Base-by-base conservation (phyloP, 1,140 invertebrate species). In the Lethrus apterus region DNA sequence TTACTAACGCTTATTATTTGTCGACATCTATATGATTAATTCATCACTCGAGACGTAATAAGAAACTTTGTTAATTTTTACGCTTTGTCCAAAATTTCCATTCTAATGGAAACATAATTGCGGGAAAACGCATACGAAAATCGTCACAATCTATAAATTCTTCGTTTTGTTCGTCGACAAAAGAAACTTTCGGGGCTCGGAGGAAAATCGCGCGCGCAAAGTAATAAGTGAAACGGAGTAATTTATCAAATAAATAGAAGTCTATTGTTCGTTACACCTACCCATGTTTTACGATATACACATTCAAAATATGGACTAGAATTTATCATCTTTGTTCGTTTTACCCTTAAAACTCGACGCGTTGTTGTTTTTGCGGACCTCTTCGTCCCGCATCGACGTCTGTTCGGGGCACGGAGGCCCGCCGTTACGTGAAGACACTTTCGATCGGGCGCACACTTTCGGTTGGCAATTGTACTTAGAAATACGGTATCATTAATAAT, bases 231-330 rank as follows among this genome's bases (percentile, higher is more conserved):
- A 62, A 62, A 62, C 55, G 54, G 48, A 51, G 57, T 51, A 60
- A 63, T 63, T 63, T 63, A 63, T 63, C 60, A 63, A 63, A 63
- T 57, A 63, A 63, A 63, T 63, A 60, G 57, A 59, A 52, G 52
- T 35, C 58, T 53, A 63, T 63, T 63, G 60, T 63, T n/a, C n/a
- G n/a, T n/a, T 52, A 50, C 48, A 50, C 55, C 48, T 50, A 44
- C 34, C 24, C 32, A 43, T 49, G 46, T 55, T 54, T 46, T 56
- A 56, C 40, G 38, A 51, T 57, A 57, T 44, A 56, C n/a, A n/a
- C 52, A 59, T 57, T 47, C 55, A 57, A 59, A 61, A 61, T 59
- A 59, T 57, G 53, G 57, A 54, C 53, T 49, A 47, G 54, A 61
- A 61, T 61, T 59, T 59, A 61, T 61, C 59, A 61, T 61, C 57